Conservation (phyloP, 1,140 invertebrate species). For the Lerema accius region DNA sequence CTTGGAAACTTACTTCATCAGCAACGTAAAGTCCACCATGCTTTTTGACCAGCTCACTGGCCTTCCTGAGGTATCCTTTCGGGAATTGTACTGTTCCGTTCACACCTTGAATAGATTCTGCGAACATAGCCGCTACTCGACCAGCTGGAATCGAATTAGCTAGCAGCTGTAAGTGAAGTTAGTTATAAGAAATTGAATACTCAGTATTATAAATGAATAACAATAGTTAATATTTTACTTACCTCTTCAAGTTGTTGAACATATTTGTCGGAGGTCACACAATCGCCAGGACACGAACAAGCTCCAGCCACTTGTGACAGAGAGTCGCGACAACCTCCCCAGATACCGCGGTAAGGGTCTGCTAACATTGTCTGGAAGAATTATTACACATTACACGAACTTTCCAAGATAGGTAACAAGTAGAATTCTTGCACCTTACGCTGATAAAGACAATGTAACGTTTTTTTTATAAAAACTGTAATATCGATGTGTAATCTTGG, state of each 20-base stretch:
- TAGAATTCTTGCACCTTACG: no score
- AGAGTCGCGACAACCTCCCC: conserved; percentile 97
- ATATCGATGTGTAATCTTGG: no score
- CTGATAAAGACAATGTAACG: no score
- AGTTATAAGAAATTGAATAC: no score
- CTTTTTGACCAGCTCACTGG: conserved; percentile 89
- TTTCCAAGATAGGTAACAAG: no score
- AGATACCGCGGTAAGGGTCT: conserved; percentile 94
- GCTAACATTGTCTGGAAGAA: conserved; percentile 91
- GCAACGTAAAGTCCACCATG: conserved; percentile 94
- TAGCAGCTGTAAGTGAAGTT: conserved; percentile 83
- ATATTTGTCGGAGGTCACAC: conserved; percentile 91
- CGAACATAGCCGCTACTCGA: conserved; percentile 93
- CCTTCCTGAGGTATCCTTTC: conserved; percentile 92
- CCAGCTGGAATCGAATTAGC: conserved; percentile 88
- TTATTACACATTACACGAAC: not conserved
- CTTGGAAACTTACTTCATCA: conserved; percentile 89
- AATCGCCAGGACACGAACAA: conserved; percentile 87
- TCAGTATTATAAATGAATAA: no score
- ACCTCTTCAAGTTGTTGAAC: conserved; percentile 91
- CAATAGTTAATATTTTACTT: conserved; percentile 1
- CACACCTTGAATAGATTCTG: conserved; percentile 96
- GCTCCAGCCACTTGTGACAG: conserved; percentile 88
- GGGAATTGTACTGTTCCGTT: conserved; percentile 95
- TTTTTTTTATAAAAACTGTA: no score